Conservation (phyloP, 1,140 invertebrate species). For the Trachymyrmex cornetzi region DNA sequence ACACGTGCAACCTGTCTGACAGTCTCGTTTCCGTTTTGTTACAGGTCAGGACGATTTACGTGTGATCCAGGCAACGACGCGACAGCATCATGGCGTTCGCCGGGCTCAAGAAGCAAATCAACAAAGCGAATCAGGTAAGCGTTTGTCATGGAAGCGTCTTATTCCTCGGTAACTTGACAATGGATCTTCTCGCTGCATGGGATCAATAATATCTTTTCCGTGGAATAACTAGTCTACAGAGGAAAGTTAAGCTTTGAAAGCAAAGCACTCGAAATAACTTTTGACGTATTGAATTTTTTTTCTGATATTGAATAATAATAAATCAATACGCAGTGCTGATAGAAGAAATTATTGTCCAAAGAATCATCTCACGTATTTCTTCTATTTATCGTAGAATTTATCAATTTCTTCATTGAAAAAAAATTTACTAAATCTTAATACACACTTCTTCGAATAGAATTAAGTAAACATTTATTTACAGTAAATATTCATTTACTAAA, state of each 20-base stretch:
- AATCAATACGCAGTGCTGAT: background rate
- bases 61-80: constrained; percentile 42
- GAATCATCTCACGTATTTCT: too few relatives aligned
- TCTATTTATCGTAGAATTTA: too few relatives aligned
- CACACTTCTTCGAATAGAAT: too few relatives aligned
- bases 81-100: constrained; percentile 95
- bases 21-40: constrained; percentile 34
- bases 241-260: background rate
- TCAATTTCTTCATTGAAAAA: too few relatives aligned
- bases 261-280: background rate
- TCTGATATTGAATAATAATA: constrained; percentile 21
- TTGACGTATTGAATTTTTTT: background rate
- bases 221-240: background rate
- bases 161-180: background rate
- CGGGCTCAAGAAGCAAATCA: constrained; percentile 98
- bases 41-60: constrained; percentile 32
- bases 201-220: constrained; percentile 1
- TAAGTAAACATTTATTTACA: too few relatives aligned
- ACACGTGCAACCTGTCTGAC: background rate
- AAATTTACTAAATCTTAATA: too few relatives aligned
- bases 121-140: constrained; percentile 98
- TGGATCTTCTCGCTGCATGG: background rate
- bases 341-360: background rate
- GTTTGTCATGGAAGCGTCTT: background rate
- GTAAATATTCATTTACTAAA: too few relatives aligned